Base-by-base conservation (phyloP, 2,888 invertebrate genomes). In the Oxytorus armatus region DNA sequence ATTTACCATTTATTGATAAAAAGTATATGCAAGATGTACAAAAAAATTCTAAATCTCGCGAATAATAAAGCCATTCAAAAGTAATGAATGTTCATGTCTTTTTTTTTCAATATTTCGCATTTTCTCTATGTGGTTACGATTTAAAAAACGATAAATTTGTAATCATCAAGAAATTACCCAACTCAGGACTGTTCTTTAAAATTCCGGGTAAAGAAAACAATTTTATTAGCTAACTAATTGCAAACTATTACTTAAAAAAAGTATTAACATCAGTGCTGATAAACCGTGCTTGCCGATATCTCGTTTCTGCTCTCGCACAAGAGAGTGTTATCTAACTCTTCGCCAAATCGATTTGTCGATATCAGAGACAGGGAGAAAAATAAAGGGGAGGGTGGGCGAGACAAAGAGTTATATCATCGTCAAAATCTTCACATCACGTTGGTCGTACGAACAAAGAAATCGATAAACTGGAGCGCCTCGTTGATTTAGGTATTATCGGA, bases 191-290 rank as follows among this genome's bases (percentile, higher is more conserved):
- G 7, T 44, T 14, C 16, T n/a, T 36, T 8, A 36, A 8, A 36
- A 8, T 8, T 21, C 18, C 21, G 21, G 14, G 8, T 11, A 66
- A 49, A 14, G 16, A 23, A 18, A 75, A 66, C 36, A 29, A 21
- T n/a, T n/a, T n/a, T n/a, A n/a, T n/a, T 14, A n/a, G n/a, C n/a
- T n/a, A 57, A 75, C 33, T 75, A 75, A 75, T 57, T 55, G 25
- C 33, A 33, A 18, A 47, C 33, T 47, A n/a, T 29, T 33, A 51
- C 44, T 74, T 65, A 63, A n/a, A n/a, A n/a, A n/a, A n/a, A n/a
- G n/a, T n/a, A n/a, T n/a, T n/a, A n/a, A n/a, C n/a, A n/a, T 55
- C 14, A 25, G 21, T n/a, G 47, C 36, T 53, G 23, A 47, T 74
- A 57, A 65, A 44, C 7, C 16, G 29, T 55, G 29, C 47, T 16